Percentiles rank a stretch among this genome's conserved stretches.
These are phyloP conservation scores for Campoletis raptor DNA, from an alignment of 2,888 invertebrate genomes.

Conservation along the genomic window DNA sequence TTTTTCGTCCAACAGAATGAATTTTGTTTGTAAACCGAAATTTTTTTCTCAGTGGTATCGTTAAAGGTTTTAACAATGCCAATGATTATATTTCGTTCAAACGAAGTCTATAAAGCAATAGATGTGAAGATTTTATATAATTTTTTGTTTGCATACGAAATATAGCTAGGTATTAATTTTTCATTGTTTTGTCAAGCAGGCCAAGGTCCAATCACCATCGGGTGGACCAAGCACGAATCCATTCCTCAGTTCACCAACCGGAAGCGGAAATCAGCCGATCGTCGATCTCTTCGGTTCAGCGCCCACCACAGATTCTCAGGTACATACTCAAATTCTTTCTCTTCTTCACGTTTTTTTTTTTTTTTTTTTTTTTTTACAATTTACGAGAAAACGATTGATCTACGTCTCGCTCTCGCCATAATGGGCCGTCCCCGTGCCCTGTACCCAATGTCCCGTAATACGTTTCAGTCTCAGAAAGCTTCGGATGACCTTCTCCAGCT, in stretches of 20 bases:
- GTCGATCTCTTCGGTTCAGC: conserved; percentile 92
- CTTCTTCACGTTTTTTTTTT: neutral
- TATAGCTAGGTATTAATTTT: neutral
- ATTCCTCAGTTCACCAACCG: conserved; percentile 91
- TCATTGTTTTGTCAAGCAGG: conserved; percentile 82
- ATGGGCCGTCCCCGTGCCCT: neutral
- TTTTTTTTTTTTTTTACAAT: neutral
- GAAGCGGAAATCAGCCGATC: conserved; percentile 87
- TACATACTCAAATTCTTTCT: conserved; percentile 60
- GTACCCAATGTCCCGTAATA: conserved; percentile 35
- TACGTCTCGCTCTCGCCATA: neutral
- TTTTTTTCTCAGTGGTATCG: too few relatives aligned
- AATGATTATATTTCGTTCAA: too few relatives aligned
- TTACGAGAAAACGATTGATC: neutral
- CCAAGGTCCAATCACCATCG: conserved; percentile 93
- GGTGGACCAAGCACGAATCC: conserved; percentile 92
- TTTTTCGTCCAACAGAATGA: too few relatives aligned
- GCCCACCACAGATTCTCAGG: conserved; percentile 83
- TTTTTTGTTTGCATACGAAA: neutral
- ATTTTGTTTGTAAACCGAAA: too few relatives aligned
- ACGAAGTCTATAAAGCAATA: too few relatives aligned
- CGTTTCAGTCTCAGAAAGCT: conserved; percentile 87
- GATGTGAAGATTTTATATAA: too few relatives aligned
- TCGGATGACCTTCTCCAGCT: conserved; percentile 95
- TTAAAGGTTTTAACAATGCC: too few relatives aligned